Evolutionary conservation across 2,797 vertebrate genomes (phyloP).

Genomic region (Poeciliopsis presidionis): DNA sequence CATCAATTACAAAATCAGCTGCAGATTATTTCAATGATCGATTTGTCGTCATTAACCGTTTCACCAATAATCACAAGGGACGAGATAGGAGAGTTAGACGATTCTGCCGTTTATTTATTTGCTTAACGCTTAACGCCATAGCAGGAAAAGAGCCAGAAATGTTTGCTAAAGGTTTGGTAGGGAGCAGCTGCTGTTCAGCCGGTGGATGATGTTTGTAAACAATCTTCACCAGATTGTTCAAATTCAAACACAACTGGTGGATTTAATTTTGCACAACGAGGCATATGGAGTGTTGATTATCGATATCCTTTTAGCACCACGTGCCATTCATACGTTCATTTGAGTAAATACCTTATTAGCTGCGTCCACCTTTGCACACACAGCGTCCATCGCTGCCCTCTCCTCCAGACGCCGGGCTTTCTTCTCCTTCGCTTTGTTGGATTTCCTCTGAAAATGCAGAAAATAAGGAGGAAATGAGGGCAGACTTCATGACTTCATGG

Average conservation of each 20-base stretch:
- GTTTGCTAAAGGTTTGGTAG: conserved; percentile 15
- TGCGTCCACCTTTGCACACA: conserved; percentile 93
- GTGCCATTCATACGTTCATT: not conserved
- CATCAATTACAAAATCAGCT: not conserved
- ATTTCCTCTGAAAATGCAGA: conserved; percentile 85
- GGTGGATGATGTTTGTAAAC: not conserved
- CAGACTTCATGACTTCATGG: not conserved
- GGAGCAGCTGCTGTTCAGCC: conserved; percentile 4
- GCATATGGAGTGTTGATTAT: conserved; percentile 47
- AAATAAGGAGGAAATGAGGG: conserved; percentile 5
- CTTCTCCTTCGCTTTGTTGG: conserved; percentile 93
- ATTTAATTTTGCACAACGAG: conserved; percentile 56
- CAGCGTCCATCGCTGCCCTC: conserved; percentile 91
- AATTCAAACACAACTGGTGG: not conserved
- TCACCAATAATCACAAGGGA: not conserved
- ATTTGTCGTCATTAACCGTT: not conserved
- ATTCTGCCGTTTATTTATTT: not conserved
- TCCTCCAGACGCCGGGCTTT: conserved; percentile 92
- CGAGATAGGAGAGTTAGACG: not conserved
- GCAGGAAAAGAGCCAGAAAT: not conserved
- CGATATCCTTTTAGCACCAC: not conserved
- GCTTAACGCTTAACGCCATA: not conserved
- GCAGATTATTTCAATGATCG: not conserved
- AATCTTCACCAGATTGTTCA: conserved; percentile 17
- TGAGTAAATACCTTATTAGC: conserved; percentile 88